Evolutionary conservation across 2,888 invertebrate genomes (phyloP).

Genomic region (Diabrotica balteata): DNA sequence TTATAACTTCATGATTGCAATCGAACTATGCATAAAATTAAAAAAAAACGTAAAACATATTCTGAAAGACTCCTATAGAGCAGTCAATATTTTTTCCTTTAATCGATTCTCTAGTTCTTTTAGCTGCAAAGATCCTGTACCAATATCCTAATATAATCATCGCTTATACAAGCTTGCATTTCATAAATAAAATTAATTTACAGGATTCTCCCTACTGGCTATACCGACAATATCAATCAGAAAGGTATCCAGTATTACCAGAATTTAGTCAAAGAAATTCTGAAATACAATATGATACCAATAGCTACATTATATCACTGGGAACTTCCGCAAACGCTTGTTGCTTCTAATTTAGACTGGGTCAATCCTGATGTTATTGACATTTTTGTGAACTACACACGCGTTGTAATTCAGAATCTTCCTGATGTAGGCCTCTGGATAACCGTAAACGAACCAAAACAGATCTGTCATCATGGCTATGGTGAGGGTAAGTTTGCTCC

Average conservation of each 20-base stretch:
- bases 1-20: no score
- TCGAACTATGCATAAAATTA: no score
- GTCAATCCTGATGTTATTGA: conserved; percentile 67
- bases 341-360: conserved; percentile 68
- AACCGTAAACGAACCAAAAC: conserved; percentile 71
- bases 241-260: conserved; percentile 79
- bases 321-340: conserved; percentile 43
- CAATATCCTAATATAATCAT: no score
- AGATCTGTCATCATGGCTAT: conserved; percentile 53
- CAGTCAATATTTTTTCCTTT: no score
- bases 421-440: conserved; percentile 67
- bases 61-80: no score
- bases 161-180: no score
- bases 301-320: conserved; percentile 69
- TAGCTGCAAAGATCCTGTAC: no score
- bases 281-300: conserved; percentile 66
- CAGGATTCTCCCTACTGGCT: conserved; percentile 75
- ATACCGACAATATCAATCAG: conserved; percentile 70
- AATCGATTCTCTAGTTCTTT: no score
- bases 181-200: not conserved
- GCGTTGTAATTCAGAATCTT: conserved; percentile 60
- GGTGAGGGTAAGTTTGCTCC: conserved; percentile 65
- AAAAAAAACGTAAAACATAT: no score
- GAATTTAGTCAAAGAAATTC: conserved; percentile 74
- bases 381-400: conserved; percentile 67